Evolutionary conservation across 2,888 invertebrate species (phyloP).

Genomic region (Auanema freiburgensis): DNA sequence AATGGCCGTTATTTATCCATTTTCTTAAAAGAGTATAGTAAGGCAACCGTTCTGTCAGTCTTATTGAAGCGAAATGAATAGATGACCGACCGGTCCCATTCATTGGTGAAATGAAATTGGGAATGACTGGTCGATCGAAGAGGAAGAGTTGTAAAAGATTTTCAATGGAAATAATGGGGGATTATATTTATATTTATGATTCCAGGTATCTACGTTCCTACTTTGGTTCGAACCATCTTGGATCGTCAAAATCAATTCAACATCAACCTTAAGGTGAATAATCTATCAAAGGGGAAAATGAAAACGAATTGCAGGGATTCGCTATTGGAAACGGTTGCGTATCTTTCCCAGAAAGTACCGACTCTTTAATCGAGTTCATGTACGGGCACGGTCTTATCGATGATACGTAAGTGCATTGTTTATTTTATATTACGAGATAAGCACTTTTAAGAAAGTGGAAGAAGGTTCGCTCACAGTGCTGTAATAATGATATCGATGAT

Average conservation of each 20-base stretch:
- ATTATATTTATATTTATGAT: background rate
- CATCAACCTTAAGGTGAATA: slow-evolving; percentile 43
- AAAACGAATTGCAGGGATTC: slow-evolving; percentile 35
- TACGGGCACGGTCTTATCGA: slow-evolving; percentile 50
- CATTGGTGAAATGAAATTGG: background rate
- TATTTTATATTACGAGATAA: background rate
- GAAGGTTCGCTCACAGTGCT: slow-evolving; percentile 26
- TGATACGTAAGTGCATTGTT: slow-evolving; percentile 26
- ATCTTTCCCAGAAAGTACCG: slow-evolving; percentile 33
- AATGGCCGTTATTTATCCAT: too few relatives aligned
- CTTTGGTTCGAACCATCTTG: slow-evolving; percentile 64
- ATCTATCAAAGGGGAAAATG: background rate
- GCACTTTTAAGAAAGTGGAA: slow-evolving; percentile 35
- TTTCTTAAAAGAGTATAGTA: too few relatives aligned
- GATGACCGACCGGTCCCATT: background rate
- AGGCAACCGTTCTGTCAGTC: background rate
- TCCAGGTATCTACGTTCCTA: slow-evolving; percentile 67
- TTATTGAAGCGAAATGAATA: slow-evolving; percentile 1
- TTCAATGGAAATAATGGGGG: background rate
- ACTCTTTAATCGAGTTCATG: slow-evolving; percentile 43
- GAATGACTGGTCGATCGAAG: background rate
- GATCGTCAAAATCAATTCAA: slow-evolving; percentile 44
- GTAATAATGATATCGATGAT: slow-evolving; percentile 37
- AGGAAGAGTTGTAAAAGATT: background rate
- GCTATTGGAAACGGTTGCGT: slow-evolving; percentile 56